Percentiles rank a stretch among this genome's conserved stretches.
phyloP scores from a whole-genome alignment of 2,888 invertebrate species.

The Torymus aiolomorphi region DNA sequence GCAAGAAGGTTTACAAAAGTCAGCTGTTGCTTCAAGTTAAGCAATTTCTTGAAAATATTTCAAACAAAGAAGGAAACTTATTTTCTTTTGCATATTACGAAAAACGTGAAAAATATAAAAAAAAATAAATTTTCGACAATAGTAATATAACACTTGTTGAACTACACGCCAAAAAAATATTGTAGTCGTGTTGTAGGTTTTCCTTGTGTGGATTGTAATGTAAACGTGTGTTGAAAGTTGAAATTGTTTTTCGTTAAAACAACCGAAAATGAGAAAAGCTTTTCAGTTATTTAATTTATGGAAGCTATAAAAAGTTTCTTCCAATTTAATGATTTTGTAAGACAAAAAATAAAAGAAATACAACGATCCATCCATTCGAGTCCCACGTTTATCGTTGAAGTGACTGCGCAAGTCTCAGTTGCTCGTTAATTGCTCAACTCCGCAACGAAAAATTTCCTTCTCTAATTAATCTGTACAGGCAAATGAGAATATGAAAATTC shows the following conservation, averaged over 20 bases:
- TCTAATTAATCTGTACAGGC: constrained; percentile 25
- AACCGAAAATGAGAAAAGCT: not conserved
- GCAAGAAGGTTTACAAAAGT: too few species aligned
- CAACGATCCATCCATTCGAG: constrained; percentile 20
- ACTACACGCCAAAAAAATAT: constrained; percentile 28
- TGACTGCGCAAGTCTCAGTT: constrained; percentile 35
- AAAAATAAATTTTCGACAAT: too few species aligned
- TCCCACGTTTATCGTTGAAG: constrained; percentile 22
- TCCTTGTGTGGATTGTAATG: constrained; percentile 4
- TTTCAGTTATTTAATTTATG: not conserved
- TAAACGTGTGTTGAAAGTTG: constrained; percentile 23
- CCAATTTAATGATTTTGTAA: too few species aligned
- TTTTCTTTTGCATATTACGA: too few species aligned
- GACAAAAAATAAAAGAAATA: too few species aligned
- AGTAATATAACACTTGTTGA: constrained; percentile 32
- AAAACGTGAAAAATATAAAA: too few species aligned
- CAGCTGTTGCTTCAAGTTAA: too few species aligned
- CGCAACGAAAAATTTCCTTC: constrained; percentile 11
- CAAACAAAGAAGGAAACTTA: too few species aligned
- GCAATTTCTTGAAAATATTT: too few species aligned
- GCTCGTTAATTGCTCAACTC: constrained; percentile 17
- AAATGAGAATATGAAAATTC: constrained; percentile 21
- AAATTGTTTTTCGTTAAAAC: not conserved
- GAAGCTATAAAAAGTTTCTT: not conserved
- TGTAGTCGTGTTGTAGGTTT: constrained; percentile 27